Evolutionary conservation across 2,113 vertebrate genomes (phyloP), one percentile per base, ranked within the genome.

Genomic region (Oxyruncus cristatus): DNA sequence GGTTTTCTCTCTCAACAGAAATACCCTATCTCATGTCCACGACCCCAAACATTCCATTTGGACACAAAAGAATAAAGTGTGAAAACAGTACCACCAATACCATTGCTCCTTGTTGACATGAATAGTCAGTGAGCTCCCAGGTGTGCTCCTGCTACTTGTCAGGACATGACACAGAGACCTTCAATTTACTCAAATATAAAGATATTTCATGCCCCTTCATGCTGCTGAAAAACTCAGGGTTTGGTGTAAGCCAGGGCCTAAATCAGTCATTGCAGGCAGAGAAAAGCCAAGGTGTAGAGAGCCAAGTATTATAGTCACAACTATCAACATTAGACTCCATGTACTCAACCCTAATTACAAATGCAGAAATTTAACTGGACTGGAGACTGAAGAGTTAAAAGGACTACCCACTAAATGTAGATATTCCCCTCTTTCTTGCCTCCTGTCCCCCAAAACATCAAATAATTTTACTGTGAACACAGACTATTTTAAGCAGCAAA

Each of bases 141-240:
- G 19, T 37, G 39, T 0, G 0, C 74, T 77, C 2, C 5, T 23
- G 19, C 20, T 52, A 32, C 63, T 55, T 88, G 71, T 49, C 52
- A 61, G 56, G 73, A 80, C 76, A 73, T 0, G 1, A 68, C 22
- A 66, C 32, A 20, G 74, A 78, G 81, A 93, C 20, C 19, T 84
- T 72, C 4, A 1, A 63, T 50, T 81, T 81, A 39, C 28, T 47
- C n/a, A 80, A 23, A 15, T 53, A 66, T 52, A 59, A 71, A 73
- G 82, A 90, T 41, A 50, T 58, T 67, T 86, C 37, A 33, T 33
- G 42, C 23, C 55, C 73, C 42, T 92, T 66, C 75, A 58, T 1
- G 4, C 24, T n/a, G 32, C 20, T 66, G 63, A 35, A 79, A 93
- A 83, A 47, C 23, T 79, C 66, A 35, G 63, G 66, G 78, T 30